Base-by-base conservation (phyloP, 2,113 vertebrate genomes). In the Hemichromis elongatus region DNA sequence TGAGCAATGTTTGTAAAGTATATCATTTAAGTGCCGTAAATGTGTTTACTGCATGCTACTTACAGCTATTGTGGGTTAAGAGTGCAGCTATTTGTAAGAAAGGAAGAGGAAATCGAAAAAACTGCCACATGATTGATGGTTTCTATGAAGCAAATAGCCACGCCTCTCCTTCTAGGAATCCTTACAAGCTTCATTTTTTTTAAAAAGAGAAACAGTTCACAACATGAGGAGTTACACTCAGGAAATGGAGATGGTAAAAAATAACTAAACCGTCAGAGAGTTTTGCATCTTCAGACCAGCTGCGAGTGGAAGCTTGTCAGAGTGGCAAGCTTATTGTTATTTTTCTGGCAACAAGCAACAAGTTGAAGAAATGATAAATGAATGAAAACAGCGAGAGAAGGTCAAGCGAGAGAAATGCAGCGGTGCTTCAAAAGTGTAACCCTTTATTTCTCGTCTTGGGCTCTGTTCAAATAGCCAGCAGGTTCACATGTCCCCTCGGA, bases 401-500 rank as follows among this genome's bases (percentile, higher is more conserved):
- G 21, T 11, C 14, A 88, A 70, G 7, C 1, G 4, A 13, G 28
- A 79, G 35, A 88, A 82, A 79, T 10, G 33, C 24, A 56, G 81
- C 9, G 16, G 77, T 3, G 7, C 77, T 82, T 73, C 77, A 9
- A 83, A 63, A 77, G 54, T 18, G 19, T 59, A 81, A 82, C 45
- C 53, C 13, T 85, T 83, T 19, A 70, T 84, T 86, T 87, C 54
- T 63, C 6, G 18, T 87, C 61, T 88, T 85, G 68, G 81, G 57
- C 80, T 80, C 9, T 33, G 63, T 82, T 90, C 56, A 90, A 86
- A 80, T 40, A 40, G 40, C 79, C 55, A 5, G 18, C 84, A 90
- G 80, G 91, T 93, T 89, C 79, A 80, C 78, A 54, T 61, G 88
- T 82, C 87, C 66, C 83, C 9, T 75, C 4, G 84, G 87, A 79